phyloP scores from a whole-genome alignment of 2,113 vertebrate genomes.

The Rhabdornis inornatus region DNA sequence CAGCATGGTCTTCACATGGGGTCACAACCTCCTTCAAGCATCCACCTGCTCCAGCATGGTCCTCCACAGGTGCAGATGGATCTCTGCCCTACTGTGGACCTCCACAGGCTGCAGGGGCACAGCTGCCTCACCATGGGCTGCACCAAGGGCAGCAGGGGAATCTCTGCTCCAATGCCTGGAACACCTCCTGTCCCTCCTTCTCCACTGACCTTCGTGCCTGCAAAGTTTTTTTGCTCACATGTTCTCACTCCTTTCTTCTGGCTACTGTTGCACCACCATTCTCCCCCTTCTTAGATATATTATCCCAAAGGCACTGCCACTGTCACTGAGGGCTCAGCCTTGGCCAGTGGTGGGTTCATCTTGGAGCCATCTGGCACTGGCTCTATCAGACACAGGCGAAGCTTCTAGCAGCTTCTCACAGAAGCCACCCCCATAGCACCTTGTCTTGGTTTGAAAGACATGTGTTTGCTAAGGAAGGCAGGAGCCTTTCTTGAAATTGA shows the following conservation, averaged over 20 bases:
- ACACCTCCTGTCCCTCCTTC: neutral
- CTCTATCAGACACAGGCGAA: rapidly evolving
- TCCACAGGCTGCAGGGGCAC: neutral
- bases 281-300: rapidly evolving
- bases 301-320: neutral
- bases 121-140: neutral
- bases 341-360: neutral
- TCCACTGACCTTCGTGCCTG: too few species aligned
- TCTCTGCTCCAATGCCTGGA: neutral
- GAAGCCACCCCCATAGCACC: neutral
- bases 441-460: too few species aligned
- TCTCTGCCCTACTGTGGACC: neutral
- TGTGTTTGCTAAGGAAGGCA: too few species aligned
- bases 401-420: neutral
- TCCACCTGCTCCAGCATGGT: neutral
- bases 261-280: neutral
- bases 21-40: neutral
- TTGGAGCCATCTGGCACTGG: neutral
- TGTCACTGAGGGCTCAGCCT: neutral
- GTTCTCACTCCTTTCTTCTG: neutral
- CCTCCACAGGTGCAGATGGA: neutral
- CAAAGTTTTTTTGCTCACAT: neutral
- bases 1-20: too few species aligned
- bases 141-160: neutral
- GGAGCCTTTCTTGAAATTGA: too few species aligned